A percentile compares a stretch with the other conserved stretches of the same genome.
Evolutionary conservation across 1,140 invertebrate species (phyloP).

Genomic region (Anoplolepis gracilipes): DNA sequence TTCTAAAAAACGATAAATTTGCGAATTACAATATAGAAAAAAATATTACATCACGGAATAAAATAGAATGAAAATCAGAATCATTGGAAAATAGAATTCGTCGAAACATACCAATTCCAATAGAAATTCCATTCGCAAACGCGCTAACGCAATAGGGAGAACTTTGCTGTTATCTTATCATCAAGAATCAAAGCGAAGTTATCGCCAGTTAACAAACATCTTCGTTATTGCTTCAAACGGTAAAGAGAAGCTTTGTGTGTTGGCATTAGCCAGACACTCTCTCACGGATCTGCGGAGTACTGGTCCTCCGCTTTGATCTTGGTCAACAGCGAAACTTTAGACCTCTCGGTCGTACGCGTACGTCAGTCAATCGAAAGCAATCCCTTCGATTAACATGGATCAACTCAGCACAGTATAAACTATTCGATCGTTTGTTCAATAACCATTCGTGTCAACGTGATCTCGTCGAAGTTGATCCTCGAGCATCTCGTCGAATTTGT

Average conservation of each 20-base stretch:
- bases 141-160: constrained; percentile 15
- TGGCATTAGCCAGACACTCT: constrained; percentile 75
- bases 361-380: background rate
- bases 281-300: constrained; percentile 72
- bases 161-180: constrained; percentile 51
- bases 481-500: background rate
- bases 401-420: background rate
- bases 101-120: background rate
- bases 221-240: constrained; percentile 79
- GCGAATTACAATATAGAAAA: background rate
- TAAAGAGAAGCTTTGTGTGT: constrained; percentile 73
- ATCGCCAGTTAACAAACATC: constrained; percentile 72
- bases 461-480: background rate
- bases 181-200: constrained; percentile 63
- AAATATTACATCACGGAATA: background rate
- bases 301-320: constrained; percentile 82
- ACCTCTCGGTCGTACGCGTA: constrained; percentile 28
- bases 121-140: constrained; percentile 24
- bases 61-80: no score
- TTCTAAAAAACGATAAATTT: background rate
- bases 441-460: background rate
- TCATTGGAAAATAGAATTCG: background rate
- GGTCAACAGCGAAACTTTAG: constrained; percentile 83
- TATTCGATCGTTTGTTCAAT: background rate
- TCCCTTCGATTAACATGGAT: background rate